These are phyloP conservation scores for Cataglyphis altisquamis DNA, from an alignment of 2,888 invertebrate species.

Conservation along the genomic window DNA sequence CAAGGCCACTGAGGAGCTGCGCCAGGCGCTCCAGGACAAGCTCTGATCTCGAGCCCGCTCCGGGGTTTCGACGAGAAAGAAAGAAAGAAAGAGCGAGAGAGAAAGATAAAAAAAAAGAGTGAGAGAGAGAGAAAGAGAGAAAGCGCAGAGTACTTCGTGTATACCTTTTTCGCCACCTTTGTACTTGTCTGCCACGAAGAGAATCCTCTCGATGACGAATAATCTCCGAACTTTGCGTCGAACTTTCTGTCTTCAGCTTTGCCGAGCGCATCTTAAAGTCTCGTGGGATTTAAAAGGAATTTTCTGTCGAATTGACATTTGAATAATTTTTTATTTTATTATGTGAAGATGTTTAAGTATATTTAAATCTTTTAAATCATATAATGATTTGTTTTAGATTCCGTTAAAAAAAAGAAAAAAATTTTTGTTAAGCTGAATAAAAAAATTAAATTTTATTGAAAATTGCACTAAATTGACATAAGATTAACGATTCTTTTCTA, in stretches of 20 bases:
- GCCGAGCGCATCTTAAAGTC: background rate
- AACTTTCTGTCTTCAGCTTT: background rate
- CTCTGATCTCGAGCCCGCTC: conserved; percentile 87
- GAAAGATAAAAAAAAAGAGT: too few relatives aligned
- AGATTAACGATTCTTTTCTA: background rate
- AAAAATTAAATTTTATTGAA: background rate
- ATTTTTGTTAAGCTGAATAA: background rate
- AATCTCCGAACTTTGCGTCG: background rate
- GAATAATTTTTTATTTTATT: background rate
- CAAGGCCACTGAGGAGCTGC: conserved; percentile 92
- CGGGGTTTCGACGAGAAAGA: conserved; percentile 16
- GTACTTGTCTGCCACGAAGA: conserved; percentile 11
- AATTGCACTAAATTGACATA: background rate
- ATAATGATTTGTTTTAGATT: background rate
- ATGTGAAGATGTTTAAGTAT: background rate
- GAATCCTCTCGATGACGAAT: conserved; percentile 8
- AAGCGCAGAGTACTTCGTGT: conserved; percentile 7
- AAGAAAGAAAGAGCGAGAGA: background rate
- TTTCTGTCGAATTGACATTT: background rate
- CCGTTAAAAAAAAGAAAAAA: background rate
- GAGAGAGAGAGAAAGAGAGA: background rate
- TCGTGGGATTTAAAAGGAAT: background rate
- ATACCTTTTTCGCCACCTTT: conserved; percentile 6
- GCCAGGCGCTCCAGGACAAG: conserved; percentile 92
- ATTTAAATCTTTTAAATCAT: background rate